Base-by-base conservation (phyloP, 1,140 invertebrate genomes). In the Drosophila murphyi region DNA sequence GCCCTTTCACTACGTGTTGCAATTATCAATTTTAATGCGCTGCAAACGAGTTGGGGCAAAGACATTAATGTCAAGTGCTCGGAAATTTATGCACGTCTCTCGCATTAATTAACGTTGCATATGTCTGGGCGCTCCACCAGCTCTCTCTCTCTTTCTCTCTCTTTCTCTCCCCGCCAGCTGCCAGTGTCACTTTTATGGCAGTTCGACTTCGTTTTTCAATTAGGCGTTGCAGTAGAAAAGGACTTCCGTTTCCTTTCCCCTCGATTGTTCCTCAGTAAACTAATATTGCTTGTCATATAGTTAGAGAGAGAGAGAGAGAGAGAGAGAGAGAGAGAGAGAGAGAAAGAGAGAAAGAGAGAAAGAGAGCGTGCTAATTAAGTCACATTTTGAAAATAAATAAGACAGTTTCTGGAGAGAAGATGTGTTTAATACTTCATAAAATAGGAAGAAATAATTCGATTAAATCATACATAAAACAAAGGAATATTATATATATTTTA, bases 61-160 rank as follows among this genome's bases (percentile, higher is more conserved):
- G 60, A 52, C 85, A 89, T 89, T 90, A 89, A 89, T 81, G 85
- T 89, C 85, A 89, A 67, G 75, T 81, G 74, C 76, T 85, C 31
- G 80, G 43, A 78, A 89, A 89, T 89, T 89, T 89, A 89, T 89
- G 86, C 85, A 88, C 85, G 85, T 89, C 48, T 41, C 69, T n/a
- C 68, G 78, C 76, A 85, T 90, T 89, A 89, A 89, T 89, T 89
- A 85, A 41, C 81, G 60, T 37, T 89, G 85, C 85, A 89, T 73
- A 72, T 37, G 56, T 62, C 47, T 43, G 71, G 76, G 78, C 76
- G 57, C 37, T 5, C 20, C 2, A 4, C 20, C 8, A 7, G 4
- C 28, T 12, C 6, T 41, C 34, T 3, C 3, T 29, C 12, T 41
- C 34, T 3, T 20, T n/a, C 32, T 20, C 20, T 20, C 1, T 20